A percentile compares a stretch with the other conserved stretches of the same genome.
phyloP scores from a whole-genome alignment of 2,888 invertebrate genomes.

The Amiota minor region DNA sequence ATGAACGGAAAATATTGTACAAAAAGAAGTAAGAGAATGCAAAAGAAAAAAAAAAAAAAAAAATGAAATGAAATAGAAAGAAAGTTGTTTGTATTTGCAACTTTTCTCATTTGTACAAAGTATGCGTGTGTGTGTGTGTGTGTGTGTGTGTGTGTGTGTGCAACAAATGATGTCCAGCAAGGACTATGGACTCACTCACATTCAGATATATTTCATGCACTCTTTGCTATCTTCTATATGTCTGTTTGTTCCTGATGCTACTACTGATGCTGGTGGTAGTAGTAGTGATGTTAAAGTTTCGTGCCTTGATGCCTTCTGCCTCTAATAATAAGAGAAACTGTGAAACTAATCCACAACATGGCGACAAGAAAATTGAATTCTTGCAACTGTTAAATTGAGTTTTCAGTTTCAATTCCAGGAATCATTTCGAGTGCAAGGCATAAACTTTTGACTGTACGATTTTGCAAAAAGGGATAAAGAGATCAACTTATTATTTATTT shows the following conservation, averaged over 20 bases:
- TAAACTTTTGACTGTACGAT: conserved; percentile 19
- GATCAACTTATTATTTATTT: conserved; percentile 7
- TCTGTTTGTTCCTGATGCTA: conserved; percentile 4
- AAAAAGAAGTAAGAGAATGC: too few relatives aligned
- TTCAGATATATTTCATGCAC: conserved; percentile 1
- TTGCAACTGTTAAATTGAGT: conserved; percentile 67
- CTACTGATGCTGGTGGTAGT: background rate
- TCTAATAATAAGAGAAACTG: conserved; percentile 45
- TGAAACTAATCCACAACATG: conserved; percentile 67
- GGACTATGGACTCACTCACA: background rate
- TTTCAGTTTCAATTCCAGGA: conserved; percentile 39
- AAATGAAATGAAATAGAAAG: too few relatives aligned
- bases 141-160: conserved; percentile 12
- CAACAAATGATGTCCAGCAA: conserved; percentile 56
- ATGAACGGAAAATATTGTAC: too few relatives aligned
- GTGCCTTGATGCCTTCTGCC: conserved; percentile 6
- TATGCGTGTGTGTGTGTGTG: conserved; percentile 36
- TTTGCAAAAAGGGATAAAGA: conserved; percentile 10
- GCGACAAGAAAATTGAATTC: conserved; percentile 67
- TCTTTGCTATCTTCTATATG: background rate
- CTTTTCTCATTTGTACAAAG: conserved; percentile 66
- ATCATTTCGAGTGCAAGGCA: conserved; percentile 32
- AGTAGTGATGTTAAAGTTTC: background rate
- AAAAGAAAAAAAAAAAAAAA: too few relatives aligned
- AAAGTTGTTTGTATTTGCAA: conserved; percentile 48